Conservation (phyloP, 1,140 invertebrate species). For the Adoxophyes honmai region DNA sequence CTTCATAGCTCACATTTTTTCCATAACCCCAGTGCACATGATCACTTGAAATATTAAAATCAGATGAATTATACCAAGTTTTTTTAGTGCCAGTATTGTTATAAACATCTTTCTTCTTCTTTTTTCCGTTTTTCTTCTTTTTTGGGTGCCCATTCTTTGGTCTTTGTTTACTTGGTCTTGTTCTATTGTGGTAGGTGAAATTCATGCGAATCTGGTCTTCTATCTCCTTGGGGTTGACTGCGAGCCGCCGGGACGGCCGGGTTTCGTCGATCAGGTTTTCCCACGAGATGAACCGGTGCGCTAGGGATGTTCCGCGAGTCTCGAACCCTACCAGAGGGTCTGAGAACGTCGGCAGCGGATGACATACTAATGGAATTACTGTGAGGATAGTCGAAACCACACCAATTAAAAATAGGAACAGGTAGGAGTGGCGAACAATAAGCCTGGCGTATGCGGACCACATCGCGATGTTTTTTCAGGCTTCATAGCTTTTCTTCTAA, state of each 20-base stretch:
- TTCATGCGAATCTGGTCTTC: conserved; percentile 75
- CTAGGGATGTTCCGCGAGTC: conserved; percentile 89
- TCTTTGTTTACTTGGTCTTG: conserved; percentile 57
- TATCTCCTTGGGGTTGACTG: conserved; percentile 85
- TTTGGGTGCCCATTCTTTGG: conserved; percentile 57
- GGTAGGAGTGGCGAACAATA: conserved; percentile 86
- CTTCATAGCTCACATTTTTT: conserved; percentile 68
- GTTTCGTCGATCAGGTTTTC: conserved; percentile 88
- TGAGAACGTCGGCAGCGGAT: conserved; percentile 85
- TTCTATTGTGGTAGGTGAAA: conserved; percentile 62
- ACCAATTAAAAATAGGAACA: conserved; percentile 82
- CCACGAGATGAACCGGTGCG: conserved; percentile 88
- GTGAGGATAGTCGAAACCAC: conserved; percentile 84
- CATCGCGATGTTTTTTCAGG: conserved; percentile 49
- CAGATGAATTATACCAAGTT: conserved; percentile 41
- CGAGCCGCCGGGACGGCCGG: conserved; percentile 81
- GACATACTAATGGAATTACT: conserved; percentile 83
- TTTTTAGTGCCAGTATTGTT: conserved; percentile 52
- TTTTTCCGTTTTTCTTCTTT: conserved; percentile 67
- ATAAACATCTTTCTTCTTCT: conserved; percentile 53
- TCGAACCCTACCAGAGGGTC: conserved; percentile 92
- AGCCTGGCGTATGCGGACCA: conserved; percentile 80
- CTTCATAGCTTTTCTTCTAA: conserved; percentile 54
- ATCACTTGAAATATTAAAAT: conserved; percentile 42
- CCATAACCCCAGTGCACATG: conserved; percentile 75